These are phyloP conservation scores for Saimiri boliviensis DNA, from an alignment of 2,113 vertebrate genomes.

Conservation along the genomic window DNA sequence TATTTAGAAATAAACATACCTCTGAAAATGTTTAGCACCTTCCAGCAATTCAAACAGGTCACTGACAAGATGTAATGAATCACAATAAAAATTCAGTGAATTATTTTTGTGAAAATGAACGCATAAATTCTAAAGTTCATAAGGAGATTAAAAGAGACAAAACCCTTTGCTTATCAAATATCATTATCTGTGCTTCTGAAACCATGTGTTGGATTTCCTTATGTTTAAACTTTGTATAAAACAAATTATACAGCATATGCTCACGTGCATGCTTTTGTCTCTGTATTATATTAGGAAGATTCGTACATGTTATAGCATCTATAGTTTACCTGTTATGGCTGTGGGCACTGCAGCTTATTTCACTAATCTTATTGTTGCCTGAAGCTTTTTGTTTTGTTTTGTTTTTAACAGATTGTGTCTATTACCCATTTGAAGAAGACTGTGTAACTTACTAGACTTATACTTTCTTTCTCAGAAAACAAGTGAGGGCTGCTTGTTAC, in stretches of 20 bases:
- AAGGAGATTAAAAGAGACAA: neutral
- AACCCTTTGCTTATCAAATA: neutral
- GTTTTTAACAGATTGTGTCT: neutral
- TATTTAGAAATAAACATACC: neutral
- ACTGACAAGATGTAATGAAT: neutral
- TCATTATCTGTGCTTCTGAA: neutral
- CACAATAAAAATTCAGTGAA: neutral
- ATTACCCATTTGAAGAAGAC: neutral
- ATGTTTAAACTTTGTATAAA: neutral
- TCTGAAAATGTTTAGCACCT: neutral
- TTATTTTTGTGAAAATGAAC: neutral
- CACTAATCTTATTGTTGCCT: neutral
- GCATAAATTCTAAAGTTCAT: neutral
- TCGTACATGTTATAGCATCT: neutral
- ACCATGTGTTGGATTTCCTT: neutral
- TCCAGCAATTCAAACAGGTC: neutral
- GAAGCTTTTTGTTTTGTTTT: neutral
- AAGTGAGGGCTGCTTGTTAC: neutral
- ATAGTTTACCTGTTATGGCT: neutral
- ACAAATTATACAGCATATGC: neutral
- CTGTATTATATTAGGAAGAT: neutral
- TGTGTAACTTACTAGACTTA: neutral
- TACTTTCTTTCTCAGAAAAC: neutral
- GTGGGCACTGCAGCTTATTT: neutral
- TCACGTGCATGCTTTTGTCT: neutral